These are phyloP conservation scores for Dipodomys spectabilis DNA, from an alignment of 2,113 vertebrate species.

Conservation along the genomic window DNA sequence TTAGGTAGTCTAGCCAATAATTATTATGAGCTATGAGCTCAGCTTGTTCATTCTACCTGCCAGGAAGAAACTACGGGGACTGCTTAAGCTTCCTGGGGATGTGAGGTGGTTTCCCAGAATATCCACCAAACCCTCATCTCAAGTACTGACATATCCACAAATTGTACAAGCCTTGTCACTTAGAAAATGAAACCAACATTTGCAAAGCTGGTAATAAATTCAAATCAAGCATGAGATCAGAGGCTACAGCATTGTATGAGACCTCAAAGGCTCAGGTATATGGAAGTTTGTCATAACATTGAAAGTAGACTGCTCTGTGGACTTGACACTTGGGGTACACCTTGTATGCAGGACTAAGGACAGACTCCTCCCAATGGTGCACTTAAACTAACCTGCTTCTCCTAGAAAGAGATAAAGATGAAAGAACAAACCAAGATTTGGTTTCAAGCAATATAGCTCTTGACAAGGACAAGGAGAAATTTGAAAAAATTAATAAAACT, in stretches of 20 bases:
- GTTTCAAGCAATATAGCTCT: slow-evolving; percentile 59
- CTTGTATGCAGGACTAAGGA: neutral
- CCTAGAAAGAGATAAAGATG: slow-evolving; percentile 48
- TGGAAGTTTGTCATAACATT: slow-evolving; percentile 15
- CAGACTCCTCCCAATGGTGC: neutral
- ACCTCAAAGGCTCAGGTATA: neutral
- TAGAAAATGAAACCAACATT: neutral
- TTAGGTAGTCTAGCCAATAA: neutral
- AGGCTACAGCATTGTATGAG: neutral
- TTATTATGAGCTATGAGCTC: neutral
- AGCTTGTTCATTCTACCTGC: neutral
- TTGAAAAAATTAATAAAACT: slow-evolving; percentile 31
- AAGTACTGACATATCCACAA: neutral
- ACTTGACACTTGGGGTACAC: neutral
- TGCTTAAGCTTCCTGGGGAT: neutral
- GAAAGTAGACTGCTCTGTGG: neutral
- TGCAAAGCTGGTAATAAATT: slow-evolving; percentile 6
- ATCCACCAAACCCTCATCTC: neutral
- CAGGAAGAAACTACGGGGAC: neutral
- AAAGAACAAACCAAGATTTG: slow-evolving; percentile 54
- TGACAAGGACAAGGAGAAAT: slow-evolving; percentile 61
- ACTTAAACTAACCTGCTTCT: slow-evolving; percentile 23
- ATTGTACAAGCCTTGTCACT: neutral
- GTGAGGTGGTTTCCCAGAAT: neutral
- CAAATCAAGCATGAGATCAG: neutral